Evolutionary conservation across 2,113 vertebrate species (phyloP).

Genomic region (Abramis brama): DNA sequence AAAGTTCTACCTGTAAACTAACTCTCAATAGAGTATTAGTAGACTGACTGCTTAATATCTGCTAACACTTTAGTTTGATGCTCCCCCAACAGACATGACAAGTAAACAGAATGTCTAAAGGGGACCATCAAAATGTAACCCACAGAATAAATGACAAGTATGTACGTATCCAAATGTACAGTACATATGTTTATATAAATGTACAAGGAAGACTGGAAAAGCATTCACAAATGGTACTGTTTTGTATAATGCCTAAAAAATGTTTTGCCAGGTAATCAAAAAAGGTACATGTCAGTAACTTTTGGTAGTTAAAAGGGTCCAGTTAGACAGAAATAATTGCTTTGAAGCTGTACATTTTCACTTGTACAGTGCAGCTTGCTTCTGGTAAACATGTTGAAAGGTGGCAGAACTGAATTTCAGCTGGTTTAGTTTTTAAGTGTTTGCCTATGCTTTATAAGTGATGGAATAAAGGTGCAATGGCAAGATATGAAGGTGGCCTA

Average conservation of each 20-base stretch:
- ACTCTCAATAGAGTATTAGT: too few relatives aligned
- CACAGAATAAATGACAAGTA: too few relatives aligned
- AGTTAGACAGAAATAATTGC: not conserved
- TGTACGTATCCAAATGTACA: not conserved
- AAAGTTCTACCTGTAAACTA: too few relatives aligned
- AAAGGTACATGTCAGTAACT: not conserved
- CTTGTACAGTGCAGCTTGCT: not conserved
- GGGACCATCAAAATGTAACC: too few relatives aligned
- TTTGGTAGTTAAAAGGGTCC: not conserved
- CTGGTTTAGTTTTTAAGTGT: constrained; percentile 20
- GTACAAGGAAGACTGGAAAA: not conserved
- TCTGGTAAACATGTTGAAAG: constrained; percentile 21
- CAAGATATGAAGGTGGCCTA: constrained; percentile 45
- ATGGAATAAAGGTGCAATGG: constrained; percentile 37
- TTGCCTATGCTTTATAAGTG: constrained; percentile 27
- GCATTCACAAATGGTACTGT: not conserved
- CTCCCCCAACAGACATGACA: too few relatives aligned
- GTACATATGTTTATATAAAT: not conserved
- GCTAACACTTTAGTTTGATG: too few relatives aligned
- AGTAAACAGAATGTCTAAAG: too few relatives aligned
- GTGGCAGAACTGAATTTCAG: not conserved
- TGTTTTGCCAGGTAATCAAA: not conserved
- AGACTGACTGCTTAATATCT: too few relatives aligned
- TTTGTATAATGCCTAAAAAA: not conserved
- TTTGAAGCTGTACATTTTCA: constrained; percentile 5